Conservation (phyloP, 2,113 vertebrate genomes). For the Pelusios castaneus region DNA sequence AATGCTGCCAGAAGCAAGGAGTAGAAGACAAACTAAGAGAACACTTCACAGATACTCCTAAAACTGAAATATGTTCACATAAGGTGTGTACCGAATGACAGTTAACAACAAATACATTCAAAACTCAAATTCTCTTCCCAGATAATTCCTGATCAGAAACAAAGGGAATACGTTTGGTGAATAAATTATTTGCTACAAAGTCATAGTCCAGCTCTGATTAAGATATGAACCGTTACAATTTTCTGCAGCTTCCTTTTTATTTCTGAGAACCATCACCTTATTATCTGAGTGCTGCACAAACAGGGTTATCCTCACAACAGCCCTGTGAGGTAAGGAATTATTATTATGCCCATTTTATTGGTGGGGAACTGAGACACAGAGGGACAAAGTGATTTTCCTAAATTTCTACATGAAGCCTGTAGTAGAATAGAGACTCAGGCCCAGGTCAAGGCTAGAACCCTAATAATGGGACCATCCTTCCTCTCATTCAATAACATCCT, state of each 20-base stretch:
- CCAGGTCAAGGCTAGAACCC: background rate
- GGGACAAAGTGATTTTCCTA: background rate
- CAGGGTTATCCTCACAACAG: background rate
- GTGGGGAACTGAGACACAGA: background rate
- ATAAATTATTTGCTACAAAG: background rate
- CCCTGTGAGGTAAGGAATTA: background rate
- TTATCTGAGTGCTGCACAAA: background rate
- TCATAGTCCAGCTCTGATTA: background rate
- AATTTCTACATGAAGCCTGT: background rate
- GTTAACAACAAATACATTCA: background rate
- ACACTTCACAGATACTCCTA: background rate
- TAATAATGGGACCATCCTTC: background rate
- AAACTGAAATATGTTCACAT: background rate
- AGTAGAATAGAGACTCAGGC: background rate
- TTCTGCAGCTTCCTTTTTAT: rapidly evolving
- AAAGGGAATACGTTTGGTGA: background rate
- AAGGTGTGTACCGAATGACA: background rate
- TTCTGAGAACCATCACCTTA: background rate
- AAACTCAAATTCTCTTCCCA: background rate
- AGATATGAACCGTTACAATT: background rate
- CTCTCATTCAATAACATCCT: background rate
- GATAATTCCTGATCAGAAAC: background rate
- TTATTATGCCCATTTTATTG: background rate
- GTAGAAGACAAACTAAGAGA: background rate
- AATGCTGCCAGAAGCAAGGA: background rate